Evolutionary conservation across 2,888 invertebrate species (phyloP), one percentile per base, ranked within the genome.

Genomic region (Drosophila mulleri): DNA sequence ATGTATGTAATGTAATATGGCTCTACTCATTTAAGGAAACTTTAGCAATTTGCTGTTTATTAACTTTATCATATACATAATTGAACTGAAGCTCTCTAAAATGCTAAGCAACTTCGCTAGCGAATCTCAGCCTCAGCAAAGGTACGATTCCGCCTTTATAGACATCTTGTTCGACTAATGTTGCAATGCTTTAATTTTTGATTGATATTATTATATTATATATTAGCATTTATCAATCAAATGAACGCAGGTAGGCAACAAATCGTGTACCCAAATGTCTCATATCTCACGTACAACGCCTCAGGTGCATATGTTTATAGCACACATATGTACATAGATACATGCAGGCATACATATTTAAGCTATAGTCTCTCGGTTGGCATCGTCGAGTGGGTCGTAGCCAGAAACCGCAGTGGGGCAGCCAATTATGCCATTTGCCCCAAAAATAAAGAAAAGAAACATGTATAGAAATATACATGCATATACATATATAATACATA

Each of bases 361-460:
- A 32, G 35, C 44, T 39, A 11, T 26, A 26, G 16, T 32, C 6
- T 20, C 14, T 44, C n/a, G 29, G 23, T 29, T 26, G 26, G 47
- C 26, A n/a, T 9, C 48, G n/a, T 16, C 54, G 69, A 69, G 74
- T 74, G 69, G 69, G 74, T 48, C 41, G 62, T 35, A 42, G 78
- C 78, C 66, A 50, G 41, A 65, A 64, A 60, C 72, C 71, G 65
- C 72, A 80, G 65, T 68, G 70, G 68, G 75, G 69, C 80, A 82
- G 79, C 83, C 88, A 83, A 86, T 83, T 86, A 86, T 86, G 88
- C 88, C 80, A 86, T 78, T 88, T 86, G 82, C 75, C 82, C 80
- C 86, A 73, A 86, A 86, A 88, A 88, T 18, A 39, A 18, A 59
- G 48, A 48, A 18, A 39, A 37, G 14, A 79, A 62, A 44, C 14